Base-by-base conservation (phyloP, 2,888 invertebrate species). In the Ptychoptera contaminata region DNA sequence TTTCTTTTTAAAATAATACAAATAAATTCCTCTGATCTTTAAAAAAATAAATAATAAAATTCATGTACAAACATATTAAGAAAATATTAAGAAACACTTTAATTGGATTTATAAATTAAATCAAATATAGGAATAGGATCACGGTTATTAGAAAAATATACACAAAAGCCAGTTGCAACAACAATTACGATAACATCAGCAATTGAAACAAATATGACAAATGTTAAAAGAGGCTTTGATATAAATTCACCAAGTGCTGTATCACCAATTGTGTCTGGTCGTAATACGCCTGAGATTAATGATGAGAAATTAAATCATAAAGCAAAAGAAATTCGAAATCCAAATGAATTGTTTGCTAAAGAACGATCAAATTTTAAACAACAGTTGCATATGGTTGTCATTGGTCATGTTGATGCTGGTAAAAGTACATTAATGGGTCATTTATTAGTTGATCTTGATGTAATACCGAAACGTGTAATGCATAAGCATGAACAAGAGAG, bases 401-500 rank as follows among this genome's bases (percentile, higher is more conserved):
- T 88, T 60, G 98, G 87, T 9, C 98, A 98, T 69, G 98, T 99
- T 2, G 98, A 8, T 47, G 51, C 50, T 16, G 64, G 64, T 1
- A 64, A 64, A 48, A 65, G 65, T 48, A 64, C 64, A 0, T 67
- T 98, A n/a, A 91, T 98, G 84, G 98, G 98, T 0, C 85, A 93
- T 56, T 64, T 98, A 36, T 70, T 98, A 0, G 93, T 80, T 60
- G 81, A 83, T 48, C 67, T 91, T 31, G 88, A 91, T 15, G 83
- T 85, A 63, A 87, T 92, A 0, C 84, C 82, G 49, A 82, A 91
- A 62, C 80, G 82, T 54, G 75, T 79, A 1, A 82, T 96, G 75
- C 96, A 97, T 64, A 96, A 96, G 62, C 93, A 92, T 71, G 96
- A 96, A 60, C 91, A 92, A 60, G 97, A 98, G 58, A 91, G 93